phyloP scores from a whole-genome alignment of 2,113 vertebrate species.

The Paralichthys olivaceus region DNA sequence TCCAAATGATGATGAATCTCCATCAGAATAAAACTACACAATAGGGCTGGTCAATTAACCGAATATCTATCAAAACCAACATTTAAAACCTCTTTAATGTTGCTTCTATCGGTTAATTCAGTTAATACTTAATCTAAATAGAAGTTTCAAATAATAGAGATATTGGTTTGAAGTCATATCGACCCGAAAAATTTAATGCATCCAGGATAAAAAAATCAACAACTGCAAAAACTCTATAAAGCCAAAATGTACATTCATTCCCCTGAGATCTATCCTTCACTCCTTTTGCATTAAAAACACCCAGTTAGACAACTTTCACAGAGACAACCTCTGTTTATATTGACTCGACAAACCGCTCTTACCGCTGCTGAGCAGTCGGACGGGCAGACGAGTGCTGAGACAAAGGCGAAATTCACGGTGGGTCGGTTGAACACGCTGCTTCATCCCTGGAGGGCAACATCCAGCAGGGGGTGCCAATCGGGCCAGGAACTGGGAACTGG shows the following conservation, averaged over 20 bases:
- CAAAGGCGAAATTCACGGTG: slow-evolving; percentile 81
- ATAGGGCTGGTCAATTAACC: too few relatives aligned
- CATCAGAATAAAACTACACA: too few relatives aligned
- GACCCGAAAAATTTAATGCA: too few relatives aligned
- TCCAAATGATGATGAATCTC: background rate
- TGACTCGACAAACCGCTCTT: slow-evolving; percentile 28
- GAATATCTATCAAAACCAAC: too few relatives aligned
- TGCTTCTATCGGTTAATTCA: too few relatives aligned
- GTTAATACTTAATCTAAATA: too few relatives aligned
- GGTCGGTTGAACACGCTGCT: background rate
- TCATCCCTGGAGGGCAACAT: slow-evolving; percentile 14
- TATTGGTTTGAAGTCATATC: too few relatives aligned
- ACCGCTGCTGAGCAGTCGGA: slow-evolving; percentile 78
- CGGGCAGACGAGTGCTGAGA: slow-evolving; percentile 83
- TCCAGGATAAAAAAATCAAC: too few relatives aligned
- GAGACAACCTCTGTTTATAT: background rate
- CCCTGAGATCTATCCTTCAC: background rate
- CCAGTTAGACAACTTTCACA: background rate
- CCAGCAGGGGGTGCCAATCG: slow-evolving; percentile 41
- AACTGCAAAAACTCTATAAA: too few relatives aligned
- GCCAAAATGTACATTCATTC: background rate
- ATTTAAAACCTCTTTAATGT: too few relatives aligned
- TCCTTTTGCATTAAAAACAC: background rate
- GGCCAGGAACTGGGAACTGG: slow-evolving; percentile 53
- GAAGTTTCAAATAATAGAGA: too few relatives aligned